A percentile compares a stretch with the other conserved stretches of the same genome.
These are phyloP conservation scores for Acanthococcus lagerstroemiae DNA, from an alignment of 2,888 invertebrate genomes.

Conservation along the genomic window DNA sequence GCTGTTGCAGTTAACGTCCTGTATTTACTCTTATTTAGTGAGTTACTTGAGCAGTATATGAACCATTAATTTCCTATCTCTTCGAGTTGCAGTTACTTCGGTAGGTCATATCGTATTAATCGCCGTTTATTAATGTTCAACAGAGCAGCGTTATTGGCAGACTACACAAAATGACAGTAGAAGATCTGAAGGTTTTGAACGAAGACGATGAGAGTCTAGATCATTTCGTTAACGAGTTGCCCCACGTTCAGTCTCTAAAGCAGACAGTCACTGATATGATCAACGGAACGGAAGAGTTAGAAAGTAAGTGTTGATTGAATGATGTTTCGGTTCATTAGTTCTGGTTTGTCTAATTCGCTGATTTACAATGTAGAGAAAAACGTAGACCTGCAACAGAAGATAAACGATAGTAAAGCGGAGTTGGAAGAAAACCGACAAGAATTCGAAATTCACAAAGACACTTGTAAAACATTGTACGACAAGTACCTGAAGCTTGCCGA, in stretches of 20 bases:
- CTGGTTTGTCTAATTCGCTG: neutral
- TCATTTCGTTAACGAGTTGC: conserved; percentile 60
- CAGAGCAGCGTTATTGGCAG: conserved; percentile 44
- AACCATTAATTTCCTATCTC: no score
- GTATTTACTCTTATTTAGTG: no score
- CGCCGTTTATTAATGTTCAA: conserved; percentile 1
- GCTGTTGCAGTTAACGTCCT: neutral
- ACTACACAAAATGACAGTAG: conserved; percentile 46
- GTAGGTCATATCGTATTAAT: no score
- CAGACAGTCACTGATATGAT: conserved; percentile 60
- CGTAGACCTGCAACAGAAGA: conserved; percentile 51
- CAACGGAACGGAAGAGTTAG: conserved; percentile 57
- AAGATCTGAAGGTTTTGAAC: conserved; percentile 59
- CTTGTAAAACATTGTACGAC: conserved; percentile 46
- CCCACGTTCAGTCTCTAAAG: conserved; percentile 51
- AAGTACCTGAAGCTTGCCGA: conserved; percentile 58
- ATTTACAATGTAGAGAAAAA: conserved; percentile 48
- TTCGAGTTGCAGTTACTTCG: no score
- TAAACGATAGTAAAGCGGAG: conserved; percentile 50
- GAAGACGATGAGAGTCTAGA: conserved; percentile 61
- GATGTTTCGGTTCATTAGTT: neutral
- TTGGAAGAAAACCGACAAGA: conserved; percentile 56
- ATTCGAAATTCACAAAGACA: conserved; percentile 47
- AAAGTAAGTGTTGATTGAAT: conserved; percentile 44
- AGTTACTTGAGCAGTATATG: no score